Conservation (phyloP, 1,140 invertebrate species). For the Macrocentrus cingulum region DNA sequence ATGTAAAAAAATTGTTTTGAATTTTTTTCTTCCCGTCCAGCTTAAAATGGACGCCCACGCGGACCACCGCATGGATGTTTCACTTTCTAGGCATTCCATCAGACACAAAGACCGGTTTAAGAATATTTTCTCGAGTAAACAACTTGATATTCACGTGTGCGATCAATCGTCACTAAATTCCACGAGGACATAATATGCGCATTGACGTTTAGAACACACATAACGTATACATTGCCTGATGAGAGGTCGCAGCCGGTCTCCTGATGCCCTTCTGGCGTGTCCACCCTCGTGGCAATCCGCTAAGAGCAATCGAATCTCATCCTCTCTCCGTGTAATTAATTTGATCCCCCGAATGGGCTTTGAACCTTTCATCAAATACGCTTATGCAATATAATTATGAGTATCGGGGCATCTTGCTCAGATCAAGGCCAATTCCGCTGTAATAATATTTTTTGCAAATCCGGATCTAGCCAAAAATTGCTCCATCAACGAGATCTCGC, state of each 20-base stretch:
- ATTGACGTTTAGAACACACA: too few relatives aligned
- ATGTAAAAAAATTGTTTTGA: too few relatives aligned
- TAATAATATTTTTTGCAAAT: too few relatives aligned
- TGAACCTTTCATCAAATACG: slow-evolving; percentile 34
- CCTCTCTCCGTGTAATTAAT: slow-evolving; percentile 30
- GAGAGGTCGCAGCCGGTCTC: too few relatives aligned
- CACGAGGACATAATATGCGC: too few relatives aligned
- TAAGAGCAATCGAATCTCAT: slow-evolving; percentile 32
- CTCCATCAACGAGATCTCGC: slow-evolving; percentile 24
- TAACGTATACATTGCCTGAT: neutral
- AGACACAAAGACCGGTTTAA: slow-evolving; percentile 11
- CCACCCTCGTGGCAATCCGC: slow-evolving; percentile 27
- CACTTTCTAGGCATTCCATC: slow-evolving; percentile 20
- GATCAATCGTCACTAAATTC: too few relatives aligned
- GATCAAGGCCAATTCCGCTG: too few relatives aligned
- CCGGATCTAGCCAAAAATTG: slow-evolving; percentile 26
- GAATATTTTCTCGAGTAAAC: too few relatives aligned
- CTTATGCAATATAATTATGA: slow-evolving; percentile 33
- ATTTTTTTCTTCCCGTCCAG: too few relatives aligned
- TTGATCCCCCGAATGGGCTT: slow-evolving; percentile 30
- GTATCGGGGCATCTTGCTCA: too few relatives aligned
- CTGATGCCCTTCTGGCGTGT: too few relatives aligned
- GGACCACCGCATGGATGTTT: neutral
- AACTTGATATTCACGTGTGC: too few relatives aligned
- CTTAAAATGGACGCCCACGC: neutral